Percentiles rank a stretch among this genome's conserved stretches.
phyloP scores from a whole-genome alignment of 30 jellyfish, hydroid and myxozoan genomes.

The Nemopilema nomurai region DNA sequence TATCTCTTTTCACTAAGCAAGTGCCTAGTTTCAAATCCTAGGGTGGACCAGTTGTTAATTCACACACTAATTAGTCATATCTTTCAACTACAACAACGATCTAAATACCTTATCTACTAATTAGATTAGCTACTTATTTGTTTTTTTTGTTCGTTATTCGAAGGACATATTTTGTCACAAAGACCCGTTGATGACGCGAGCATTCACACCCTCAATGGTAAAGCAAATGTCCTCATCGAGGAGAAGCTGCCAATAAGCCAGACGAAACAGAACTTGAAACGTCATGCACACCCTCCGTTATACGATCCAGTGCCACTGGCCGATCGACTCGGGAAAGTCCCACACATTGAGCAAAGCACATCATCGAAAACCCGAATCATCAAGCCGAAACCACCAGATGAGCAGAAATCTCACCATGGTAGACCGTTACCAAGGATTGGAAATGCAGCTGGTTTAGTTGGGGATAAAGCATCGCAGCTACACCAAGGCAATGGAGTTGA shows the following conservation, averaged over 20 bases:
- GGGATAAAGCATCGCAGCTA: not conserved
- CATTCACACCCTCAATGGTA: conserved; percentile 7
- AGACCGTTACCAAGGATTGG: conserved; percentile 17
- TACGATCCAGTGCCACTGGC: conserved; percentile 49
- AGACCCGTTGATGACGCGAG: conserved; percentile 36
- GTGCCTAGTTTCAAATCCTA: too few relatives aligned
- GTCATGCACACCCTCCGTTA: conserved; percentile 52
- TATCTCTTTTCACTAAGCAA: too few relatives aligned
- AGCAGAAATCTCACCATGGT: conserved; percentile 10
- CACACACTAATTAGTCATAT: too few relatives aligned
- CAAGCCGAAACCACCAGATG: conserved; percentile 40
- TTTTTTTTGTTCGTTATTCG: not conserved
- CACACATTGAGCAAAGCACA: not conserved
- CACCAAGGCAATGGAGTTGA: not conserved
- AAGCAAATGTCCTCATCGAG: conserved; percentile 42
- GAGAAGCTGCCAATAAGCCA: conserved; percentile 40
- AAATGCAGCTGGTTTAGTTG: not conserved
- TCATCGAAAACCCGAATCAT: not conserved
- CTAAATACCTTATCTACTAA: too few relatives aligned
- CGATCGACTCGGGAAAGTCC: conserved; percentile 36
- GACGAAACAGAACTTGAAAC: conserved; percentile 10
- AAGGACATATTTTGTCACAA: conserved; percentile 44
- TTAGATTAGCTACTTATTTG: too few relatives aligned
- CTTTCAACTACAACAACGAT: too few relatives aligned
- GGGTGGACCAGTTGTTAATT: too few relatives aligned